Conservation (phyloP, 2,113 vertebrate species). For the Tapirus terrestris region DNA sequence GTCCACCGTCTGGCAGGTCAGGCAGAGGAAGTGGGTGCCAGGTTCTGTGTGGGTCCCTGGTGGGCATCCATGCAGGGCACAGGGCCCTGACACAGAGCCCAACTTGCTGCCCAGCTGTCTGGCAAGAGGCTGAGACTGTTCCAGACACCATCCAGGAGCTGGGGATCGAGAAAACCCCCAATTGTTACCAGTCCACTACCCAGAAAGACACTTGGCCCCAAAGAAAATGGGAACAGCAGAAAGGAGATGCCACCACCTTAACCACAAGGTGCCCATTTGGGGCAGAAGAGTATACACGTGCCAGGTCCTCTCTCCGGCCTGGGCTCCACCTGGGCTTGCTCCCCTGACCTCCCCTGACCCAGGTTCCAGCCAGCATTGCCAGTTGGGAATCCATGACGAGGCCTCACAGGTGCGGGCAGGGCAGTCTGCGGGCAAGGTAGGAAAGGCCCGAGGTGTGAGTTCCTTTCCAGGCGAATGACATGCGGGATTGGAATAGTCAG, state of each 20-base stretch:
- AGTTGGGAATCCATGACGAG: too few species aligned
- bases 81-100: neutral
- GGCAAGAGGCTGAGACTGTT: neutral
- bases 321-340: neutral
- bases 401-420: neutral
- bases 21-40: neutral
- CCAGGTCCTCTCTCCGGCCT: neutral
- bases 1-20: neutral
- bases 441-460: neutral
- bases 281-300: neutral
- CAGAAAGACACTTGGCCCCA: neutral
- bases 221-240: neutral
- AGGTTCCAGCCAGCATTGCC: neutral
- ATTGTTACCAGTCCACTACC: neutral
- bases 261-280: neutral
- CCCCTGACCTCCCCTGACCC: neutral
- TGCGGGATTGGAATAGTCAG: neutral
- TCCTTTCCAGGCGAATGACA: neutral
- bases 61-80: neutral
- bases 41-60: neutral
- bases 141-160: neutral
- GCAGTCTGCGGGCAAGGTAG: neutral
- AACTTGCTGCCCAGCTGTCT: neutral
- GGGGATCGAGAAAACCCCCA: neutral
- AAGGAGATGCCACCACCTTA: neutral